Evolutionary conservation across 1,140 invertebrate species (phyloP), one percentile per base, ranked within the genome.

Genomic region (Pogonomyrmex californicus): DNA sequence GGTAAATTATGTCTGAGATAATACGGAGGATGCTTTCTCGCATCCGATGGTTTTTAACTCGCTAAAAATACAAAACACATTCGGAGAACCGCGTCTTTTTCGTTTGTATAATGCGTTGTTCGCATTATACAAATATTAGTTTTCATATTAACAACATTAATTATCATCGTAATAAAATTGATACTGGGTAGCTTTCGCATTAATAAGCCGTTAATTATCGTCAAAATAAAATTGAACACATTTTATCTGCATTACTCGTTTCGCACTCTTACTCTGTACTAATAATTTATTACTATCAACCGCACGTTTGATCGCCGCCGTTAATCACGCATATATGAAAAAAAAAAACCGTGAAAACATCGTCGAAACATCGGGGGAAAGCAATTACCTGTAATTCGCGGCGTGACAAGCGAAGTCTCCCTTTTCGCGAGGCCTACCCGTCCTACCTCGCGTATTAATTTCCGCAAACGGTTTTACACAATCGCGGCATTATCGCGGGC

Each of bases 401-500:
- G 36, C 62, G 36, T 68, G 36, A 78, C 76, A 65, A 66, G 60
- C 33, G 36, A 65, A 23, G 1, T 62, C 54, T 38, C 47, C n/a
- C 65, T 23, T 76, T 9, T 33, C 62, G 49, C n/a, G 23, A 68
- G 23, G 47, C 30, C n/a, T n/a, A n/a, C n/a, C 9, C 36, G n/a
- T 66, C 5, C n/a, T 66, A n/a, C n/a, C 65, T 56, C 38, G 78
- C 54, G 68, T 73, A 75, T 83, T 75, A 75, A 83, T 83, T 75
- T 83, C 68, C 41, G 54, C 79, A 47, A 60, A 49, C 44, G 54
- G 36, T 75, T 75, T 83, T 38, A 62, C n/a, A 75, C 79, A 17
- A 44, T 66, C 79, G 77, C 77, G 47, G 62, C 38, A 66, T 79
- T 79, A 79, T 66, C 38, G 38, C 65, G 51, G 17, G 30, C 51